Conservation (phyloP, 2,113 vertebrate species). For the Psittacula cyanocephala region DNA sequence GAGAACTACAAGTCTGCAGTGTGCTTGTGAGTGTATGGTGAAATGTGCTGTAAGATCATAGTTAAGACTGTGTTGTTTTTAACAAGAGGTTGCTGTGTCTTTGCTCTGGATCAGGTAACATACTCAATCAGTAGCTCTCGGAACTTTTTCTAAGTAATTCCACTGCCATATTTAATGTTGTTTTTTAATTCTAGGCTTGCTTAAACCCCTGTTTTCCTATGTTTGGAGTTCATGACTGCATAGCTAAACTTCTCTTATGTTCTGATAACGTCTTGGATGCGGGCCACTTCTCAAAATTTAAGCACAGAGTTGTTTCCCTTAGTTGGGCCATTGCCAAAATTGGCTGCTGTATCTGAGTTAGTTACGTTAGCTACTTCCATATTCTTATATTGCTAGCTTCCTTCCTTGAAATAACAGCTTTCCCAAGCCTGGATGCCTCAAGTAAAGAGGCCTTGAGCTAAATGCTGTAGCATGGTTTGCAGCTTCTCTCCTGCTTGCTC, state of each 20-base stretch:
- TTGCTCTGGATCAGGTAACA: not conserved
- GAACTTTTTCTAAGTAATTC: not conserved
- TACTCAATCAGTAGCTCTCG: not conserved
- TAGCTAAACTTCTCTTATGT: not conserved
- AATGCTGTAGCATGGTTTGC: not conserved
- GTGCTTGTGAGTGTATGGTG: not conserved
- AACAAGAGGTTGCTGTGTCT: not conserved
- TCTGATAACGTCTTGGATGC: conserved; percentile 21
- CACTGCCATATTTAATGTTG: not conserved
- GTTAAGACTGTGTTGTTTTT: not conserved
- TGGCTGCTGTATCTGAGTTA: not conserved
- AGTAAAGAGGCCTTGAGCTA: not conserved
- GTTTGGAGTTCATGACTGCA: not conserved
- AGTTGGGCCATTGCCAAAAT: not conserved
- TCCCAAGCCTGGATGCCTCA: not conserved
- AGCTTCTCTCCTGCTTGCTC: not conserved
- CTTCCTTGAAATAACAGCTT: conserved; percentile 18
- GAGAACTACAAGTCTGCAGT: not conserved
- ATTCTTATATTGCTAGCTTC: not conserved
- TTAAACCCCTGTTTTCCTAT: not conserved
- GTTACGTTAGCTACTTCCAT: not conserved
- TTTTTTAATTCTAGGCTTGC: not conserved
- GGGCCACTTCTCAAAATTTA: conserved; percentile 29
- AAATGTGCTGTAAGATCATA: not conserved
- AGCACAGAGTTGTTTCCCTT: conserved; percentile 1